Conservation (phyloP, 2,113 vertebrate species). For the Narcine bancroftii region DNA sequence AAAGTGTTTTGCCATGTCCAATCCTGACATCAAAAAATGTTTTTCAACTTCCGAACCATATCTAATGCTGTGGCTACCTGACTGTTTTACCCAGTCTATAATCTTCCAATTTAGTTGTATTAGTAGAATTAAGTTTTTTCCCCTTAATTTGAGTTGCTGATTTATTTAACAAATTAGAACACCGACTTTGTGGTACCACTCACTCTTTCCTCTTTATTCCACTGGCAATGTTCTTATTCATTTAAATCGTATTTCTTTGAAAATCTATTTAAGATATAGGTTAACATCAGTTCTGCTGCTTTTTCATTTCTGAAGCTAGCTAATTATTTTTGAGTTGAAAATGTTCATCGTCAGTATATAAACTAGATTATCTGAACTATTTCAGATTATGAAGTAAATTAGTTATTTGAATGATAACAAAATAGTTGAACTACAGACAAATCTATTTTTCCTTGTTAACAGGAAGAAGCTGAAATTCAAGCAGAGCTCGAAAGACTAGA, state of each 20-base stretch:
- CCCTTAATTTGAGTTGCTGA: neutral
- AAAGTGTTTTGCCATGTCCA: neutral
- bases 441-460: conserved; percentile 45
- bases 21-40: neutral
- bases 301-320: neutral
- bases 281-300: neutral
- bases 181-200: neutral
- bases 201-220: neutral
- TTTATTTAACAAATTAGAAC: neutral
- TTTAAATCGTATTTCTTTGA: neutral
- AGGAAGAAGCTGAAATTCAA: conserved; percentile 99
- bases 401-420: neutral
- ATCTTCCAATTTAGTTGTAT: neutral
- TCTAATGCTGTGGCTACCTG: neutral
- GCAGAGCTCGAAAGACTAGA: conserved; percentile 96
- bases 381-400: neutral
- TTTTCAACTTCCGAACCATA: neutral
- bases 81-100: neutral
- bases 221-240: neutral
- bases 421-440: neutral
- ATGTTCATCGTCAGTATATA: neutral
- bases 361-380: neutral
- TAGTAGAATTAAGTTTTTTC: neutral
- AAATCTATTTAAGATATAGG: neutral
- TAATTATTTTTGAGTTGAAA: neutral